Base-by-base conservation (phyloP, 2,113 vertebrate genomes). In the Chitala chitala region DNA sequence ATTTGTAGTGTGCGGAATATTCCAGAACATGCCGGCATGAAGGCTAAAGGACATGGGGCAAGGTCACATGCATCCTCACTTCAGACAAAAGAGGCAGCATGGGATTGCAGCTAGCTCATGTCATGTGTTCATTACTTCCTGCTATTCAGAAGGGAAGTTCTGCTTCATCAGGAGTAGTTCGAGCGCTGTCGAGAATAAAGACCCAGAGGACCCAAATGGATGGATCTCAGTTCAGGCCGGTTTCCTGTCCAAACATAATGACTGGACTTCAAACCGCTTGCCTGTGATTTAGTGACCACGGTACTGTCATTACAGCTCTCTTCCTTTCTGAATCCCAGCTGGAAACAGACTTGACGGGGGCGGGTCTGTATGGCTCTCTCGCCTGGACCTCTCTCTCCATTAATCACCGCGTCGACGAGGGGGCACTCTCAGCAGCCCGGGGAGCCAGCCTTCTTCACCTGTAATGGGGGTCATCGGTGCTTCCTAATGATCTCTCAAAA, bases 401-500 rank as follows among this genome's bases (percentile, higher is more conserved):
- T 54, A 44, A 59, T 4, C 38, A 24, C 13, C 38, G 15, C 31
- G n/a, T 10, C 22, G 36, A 15, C 3, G 15, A 20, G 31, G 33
- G 2, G 15, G 5, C n/a, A 6, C 64, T 6, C 9, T 40, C 15
- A 61, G 66, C 68, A 61, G 50, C 1, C 29, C 3, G 26, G 26
- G 61, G 17, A 12, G 74, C 42, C 44, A n/a, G 1, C 42, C 33
- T 1, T 5, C 58, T 64, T 5, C 33, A 20, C 12, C 15, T 68
- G 42, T 48, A 26, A 24, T 42, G 20, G 38, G 13, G 17, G 74
- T 24, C 53, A 50, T 3, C 31, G 40, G 58, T 77, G 65, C 68
- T 24, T 69, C 68, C 70, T 70, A 63, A 65, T 66, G 61, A 74
- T 56, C n/a, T 59, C 61, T 33, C 46, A n/a, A 31, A 69, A 77